Conservation (phyloP, 2,113 vertebrate species). For the Rousettus leschenaultii region DNA sequence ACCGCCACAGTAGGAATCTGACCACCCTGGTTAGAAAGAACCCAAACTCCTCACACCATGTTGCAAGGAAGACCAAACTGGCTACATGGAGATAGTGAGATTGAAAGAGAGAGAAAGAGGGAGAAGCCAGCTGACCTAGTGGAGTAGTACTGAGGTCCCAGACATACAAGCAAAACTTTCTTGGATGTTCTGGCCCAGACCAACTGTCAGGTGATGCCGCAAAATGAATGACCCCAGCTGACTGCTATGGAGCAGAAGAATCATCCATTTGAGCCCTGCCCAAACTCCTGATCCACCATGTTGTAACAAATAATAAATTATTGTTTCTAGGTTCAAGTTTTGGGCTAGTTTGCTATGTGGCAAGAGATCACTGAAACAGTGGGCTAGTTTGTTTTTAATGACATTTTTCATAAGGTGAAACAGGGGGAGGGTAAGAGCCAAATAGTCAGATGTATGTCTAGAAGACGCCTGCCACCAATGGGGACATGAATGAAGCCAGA, state of each 20-base stretch:
- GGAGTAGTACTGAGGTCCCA: not conserved
- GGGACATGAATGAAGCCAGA: not conserved
- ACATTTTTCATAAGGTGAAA: not conserved
- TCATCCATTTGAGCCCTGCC: not conserved
- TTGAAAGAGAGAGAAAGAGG: fast-evolving
- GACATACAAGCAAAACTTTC: not conserved
- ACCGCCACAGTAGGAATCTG: not conserved
- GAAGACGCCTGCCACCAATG: not conserved
- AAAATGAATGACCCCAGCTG: not conserved
- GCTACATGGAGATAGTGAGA: not conserved
- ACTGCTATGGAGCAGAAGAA: not conserved
- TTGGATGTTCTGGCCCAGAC: not conserved
- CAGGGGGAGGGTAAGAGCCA: not conserved
- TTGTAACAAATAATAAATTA: not conserved
- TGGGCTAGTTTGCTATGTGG: not conserved
- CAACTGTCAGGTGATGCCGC: not conserved
- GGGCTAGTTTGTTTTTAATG: not conserved
- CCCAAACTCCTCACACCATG: not conserved
- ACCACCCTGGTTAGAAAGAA: not conserved
- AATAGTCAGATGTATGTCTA: not conserved
- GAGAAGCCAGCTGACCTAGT: not conserved
- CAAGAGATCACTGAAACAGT: not conserved
- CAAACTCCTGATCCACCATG: not conserved
- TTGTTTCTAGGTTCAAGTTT: not conserved
- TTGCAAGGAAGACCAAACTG: not conserved